phyloP scores from a whole-genome alignment of 2,888 invertebrate species.

The Lasius fuliginosus region DNA sequence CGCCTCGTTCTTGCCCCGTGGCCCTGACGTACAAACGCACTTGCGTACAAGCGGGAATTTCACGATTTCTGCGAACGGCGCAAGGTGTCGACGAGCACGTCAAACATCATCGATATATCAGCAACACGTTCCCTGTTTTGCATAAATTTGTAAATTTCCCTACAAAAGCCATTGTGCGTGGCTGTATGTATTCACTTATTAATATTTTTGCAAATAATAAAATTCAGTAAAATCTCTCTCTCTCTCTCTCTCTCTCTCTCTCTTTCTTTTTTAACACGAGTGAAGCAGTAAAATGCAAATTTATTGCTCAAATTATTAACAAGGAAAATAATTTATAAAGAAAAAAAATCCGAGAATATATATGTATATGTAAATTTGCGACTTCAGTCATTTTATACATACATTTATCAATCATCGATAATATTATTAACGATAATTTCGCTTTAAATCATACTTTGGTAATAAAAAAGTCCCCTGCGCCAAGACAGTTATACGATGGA shows the following conservation, averaged over 20 bases:
- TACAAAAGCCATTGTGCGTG: background rate
- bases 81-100: conserved; percentile 41
- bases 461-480: conserved; percentile 6
- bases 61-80: conserved; percentile 21
- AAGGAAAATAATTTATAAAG: background rate
- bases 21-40: conserved; percentile 54
- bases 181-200: background rate
- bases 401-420: conserved; percentile 21
- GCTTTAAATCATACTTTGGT: conserved; percentile 34
- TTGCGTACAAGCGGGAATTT: conserved; percentile 35
- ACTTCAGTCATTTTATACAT: background rate
- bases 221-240: background rate
- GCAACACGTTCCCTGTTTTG: background rate
- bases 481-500: conserved; percentile 48
- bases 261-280: no score
- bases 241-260: no score
- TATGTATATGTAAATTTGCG: conserved; percentile 3
- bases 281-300: background rate
- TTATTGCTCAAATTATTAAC: background rate
- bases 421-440: conserved; percentile 50
- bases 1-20: conserved; percentile 54
- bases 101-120: conserved; percentile 3
- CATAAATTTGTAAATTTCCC: background rate
- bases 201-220: background rate
- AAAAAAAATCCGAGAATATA: background rate